Base-by-base conservation (phyloP, 1,140 invertebrate genomes). In the Lysiphlebus fabarum region DNA sequence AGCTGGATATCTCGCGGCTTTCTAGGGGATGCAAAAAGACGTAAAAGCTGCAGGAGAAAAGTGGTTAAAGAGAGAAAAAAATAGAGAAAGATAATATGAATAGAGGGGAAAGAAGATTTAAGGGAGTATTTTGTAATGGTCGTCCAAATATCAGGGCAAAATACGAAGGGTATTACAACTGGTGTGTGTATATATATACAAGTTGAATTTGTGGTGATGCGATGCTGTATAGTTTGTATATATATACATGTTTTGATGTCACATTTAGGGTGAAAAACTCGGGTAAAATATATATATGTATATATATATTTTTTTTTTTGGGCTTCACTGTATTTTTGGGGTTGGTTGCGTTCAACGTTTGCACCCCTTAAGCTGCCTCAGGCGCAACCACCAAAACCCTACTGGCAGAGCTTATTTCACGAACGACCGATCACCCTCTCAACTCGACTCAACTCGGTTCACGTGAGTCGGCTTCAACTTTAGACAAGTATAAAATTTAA, bases 321-420 rank as follows among this genome's bases (percentile, higher is more conserved):
- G 54, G 54, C 36, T 17, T 9, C 34, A 14, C 4, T 41, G 6
- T 37, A 34, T 51, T 44, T 51, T 47, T 9, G 50, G 53, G 51
- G 58, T 26, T 55, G 53, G 53, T 14, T 63, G 67, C 62, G 65
- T 68, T 63, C 63, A 61, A 63, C 64, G 70, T 73, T 73, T 68
- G 64, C 67, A 67, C 64, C 60, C 63, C 65, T 62, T 75, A 77
- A 78, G 73, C 69, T 69, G 66, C 70, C 71, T 66, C 61, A 70
- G 71, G 73, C 71, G 68, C 71, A 76, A 76, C 75, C 76, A 75
- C 77, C 69, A 70, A 74, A 77, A 68, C 74, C 74, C 72, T 67
- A 26, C 17, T 26, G 17, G 70, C 74, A 68, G 71, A 76, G 77
- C 77, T 78, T 77, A 79, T 79, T 79, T 79, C 72, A 78, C 77